Conservation (phyloP, 2,888 invertebrate genomes). For the Bellardia pandia region DNA sequence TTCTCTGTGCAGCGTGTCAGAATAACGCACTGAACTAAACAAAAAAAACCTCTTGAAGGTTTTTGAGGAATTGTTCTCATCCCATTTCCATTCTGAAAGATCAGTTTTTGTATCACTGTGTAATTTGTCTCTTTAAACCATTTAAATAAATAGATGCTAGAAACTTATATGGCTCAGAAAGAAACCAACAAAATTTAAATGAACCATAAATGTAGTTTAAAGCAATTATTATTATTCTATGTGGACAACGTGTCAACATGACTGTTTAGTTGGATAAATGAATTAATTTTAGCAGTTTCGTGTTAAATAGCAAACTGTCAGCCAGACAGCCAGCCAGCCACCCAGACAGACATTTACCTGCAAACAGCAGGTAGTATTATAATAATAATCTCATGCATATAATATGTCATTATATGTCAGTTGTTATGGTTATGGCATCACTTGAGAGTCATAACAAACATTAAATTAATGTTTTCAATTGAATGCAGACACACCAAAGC, state of each 20-base stretch:
- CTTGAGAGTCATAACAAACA: conserved; percentile 55
- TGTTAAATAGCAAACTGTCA: conserved; percentile 9
- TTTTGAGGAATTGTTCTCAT: too few relatives aligned
- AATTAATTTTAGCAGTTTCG: conserved; percentile 30
- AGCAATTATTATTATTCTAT: conserved; percentile 29
- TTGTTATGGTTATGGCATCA: conserved; percentile 45
- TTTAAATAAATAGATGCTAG: background rate
- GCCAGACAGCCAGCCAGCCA: background rate
- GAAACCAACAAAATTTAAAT: conserved; percentile 17
- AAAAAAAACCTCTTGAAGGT: too few relatives aligned
- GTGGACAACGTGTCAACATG: background rate
- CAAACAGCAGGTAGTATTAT: conserved; percentile 21
- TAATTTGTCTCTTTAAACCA: too few relatives aligned
- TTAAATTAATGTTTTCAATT: conserved; percentile 55
- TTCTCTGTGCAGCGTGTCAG: too few relatives aligned
- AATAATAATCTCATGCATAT: conserved; percentile 30
- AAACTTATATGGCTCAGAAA: background rate
- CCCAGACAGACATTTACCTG: conserved; percentile 4
- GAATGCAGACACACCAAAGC: background rate
- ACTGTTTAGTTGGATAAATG: conserved; percentile 31
- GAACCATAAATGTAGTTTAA: conserved; percentile 5
- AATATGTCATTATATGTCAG: background rate
- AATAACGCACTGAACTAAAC: too few relatives aligned
- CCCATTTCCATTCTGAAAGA: background rate
- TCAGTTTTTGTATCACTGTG: too few relatives aligned